Evolutionary conservation across 2,113 vertebrate genomes (phyloP).

Genomic region (Condylura cristata): DNA sequence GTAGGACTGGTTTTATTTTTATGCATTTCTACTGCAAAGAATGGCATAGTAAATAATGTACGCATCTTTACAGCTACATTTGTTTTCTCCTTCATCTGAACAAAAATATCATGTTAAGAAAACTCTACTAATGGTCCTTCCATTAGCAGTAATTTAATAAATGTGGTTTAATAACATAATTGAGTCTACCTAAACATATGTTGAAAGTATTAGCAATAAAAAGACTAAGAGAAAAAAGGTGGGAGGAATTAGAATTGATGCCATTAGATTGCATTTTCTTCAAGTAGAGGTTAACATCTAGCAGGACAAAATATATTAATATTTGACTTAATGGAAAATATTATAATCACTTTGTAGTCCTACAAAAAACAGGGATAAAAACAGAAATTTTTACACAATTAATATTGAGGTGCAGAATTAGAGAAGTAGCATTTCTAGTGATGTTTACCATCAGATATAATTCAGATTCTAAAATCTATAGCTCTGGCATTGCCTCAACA

Average conservation of each 20-base stretch:
- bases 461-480: neutral
- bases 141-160: slow-evolving; percentile 26
- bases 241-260: neutral
- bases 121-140: neutral
- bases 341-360: neutral
- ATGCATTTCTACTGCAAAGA: neutral
- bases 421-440: neutral
- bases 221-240: neutral
- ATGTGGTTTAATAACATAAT: neutral
- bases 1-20: neutral
- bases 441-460: neutral
- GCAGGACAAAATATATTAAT: neutral
- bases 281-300: neutral
- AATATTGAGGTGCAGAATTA: neutral
- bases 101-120: neutral
- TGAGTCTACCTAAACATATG: slow-evolving; percentile 16
- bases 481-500: neutral
- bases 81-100: slow-evolving; percentile 36
- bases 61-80: neutral
- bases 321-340: neutral
- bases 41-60: neutral
- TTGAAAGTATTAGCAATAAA: neutral
- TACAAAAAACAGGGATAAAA: neutral
- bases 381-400: neutral
- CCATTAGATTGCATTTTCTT: neutral